Base-by-base conservation (phyloP, 2,888 invertebrate species). In the Rhopalosiphum nymphaeae region DNA sequence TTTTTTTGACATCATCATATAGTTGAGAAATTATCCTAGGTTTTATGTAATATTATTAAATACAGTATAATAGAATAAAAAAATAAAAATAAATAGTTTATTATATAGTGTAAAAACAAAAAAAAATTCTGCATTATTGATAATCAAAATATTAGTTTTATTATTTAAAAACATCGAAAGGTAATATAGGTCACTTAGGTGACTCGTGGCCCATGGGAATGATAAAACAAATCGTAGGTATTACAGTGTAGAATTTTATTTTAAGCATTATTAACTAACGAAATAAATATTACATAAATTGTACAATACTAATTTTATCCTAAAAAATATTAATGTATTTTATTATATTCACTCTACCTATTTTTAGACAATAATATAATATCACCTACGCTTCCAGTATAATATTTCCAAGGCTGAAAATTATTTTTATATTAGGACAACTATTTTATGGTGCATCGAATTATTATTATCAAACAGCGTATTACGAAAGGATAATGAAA, bases 401-500 rank as follows among this genome's bases (percentile, higher is more conserved):
- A 78, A 78, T 36, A 78, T 21, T 36, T 21, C 36, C 36, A 36
- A 78, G 78, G 78, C 25, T 78, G 21, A 78, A 78, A 36, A 78
- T 78, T 21, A 36, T 78, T 78, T 78, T 36, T 78, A 78, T 78
- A 16, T 36, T 36, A 78, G 36, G 21, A 78, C 9, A 36, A 78
- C 36, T 36, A 78, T 78, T 78, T 78, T 78, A 78, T 78, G 78
- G 78, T 21, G 21, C 36, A 78, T 78, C 21, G 78, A 86, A 86
- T 86, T 44, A 46, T 86, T 46, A 86, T 46, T 46, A 44, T 86
- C 36, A 78, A n/a, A 13, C 26, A 36, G 53, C 36, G 10, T 36
- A 36, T 53, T 88, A n/a, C n/a, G 46, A 89, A 61, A 89, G 13
- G 44, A 89, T 89, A 89, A 61, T 44, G 61, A 46, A 61, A 67